These are phyloP conservation scores for Cepphus grylle DNA, from an alignment of 2,113 vertebrate species.

Conservation along the genomic window DNA sequence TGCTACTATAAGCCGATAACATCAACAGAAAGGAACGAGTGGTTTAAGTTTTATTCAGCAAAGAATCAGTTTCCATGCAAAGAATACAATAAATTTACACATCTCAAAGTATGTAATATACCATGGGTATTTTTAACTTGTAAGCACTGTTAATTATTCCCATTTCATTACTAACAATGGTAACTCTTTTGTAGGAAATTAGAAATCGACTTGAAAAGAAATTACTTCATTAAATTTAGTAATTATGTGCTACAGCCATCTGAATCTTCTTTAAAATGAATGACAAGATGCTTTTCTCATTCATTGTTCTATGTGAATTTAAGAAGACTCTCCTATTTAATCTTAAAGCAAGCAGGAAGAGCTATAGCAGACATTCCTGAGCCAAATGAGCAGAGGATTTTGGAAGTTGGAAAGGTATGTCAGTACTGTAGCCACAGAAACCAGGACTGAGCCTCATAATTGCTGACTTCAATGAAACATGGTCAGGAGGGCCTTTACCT, in stretches of 20 bases:
- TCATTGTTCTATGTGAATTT: neutral
- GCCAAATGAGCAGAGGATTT: neutral
- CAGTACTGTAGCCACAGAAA: neutral
- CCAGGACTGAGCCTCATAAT: neutral
- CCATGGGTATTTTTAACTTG: neutral
- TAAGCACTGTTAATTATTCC: neutral
- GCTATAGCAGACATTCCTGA: neutral
- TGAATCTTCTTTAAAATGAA: conserved; percentile 13
- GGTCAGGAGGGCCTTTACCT: neutral
- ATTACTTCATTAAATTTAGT: conserved; percentile 13
- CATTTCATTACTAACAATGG: neutral
- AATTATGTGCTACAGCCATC: neutral
- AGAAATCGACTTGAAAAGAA: conserved; percentile 22
- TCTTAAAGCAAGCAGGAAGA: neutral
- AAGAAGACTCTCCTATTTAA: neutral
- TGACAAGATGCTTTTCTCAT: neutral
- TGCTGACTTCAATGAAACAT: neutral
- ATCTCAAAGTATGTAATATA: neutral
- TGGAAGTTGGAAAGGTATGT: neutral
- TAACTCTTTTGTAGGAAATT: neutral
- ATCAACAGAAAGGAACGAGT: neutral
- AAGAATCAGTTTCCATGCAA: neutral
- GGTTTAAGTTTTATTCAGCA: neutral
- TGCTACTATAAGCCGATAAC: neutral
- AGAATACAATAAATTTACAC: neutral